Percentiles rank a stretch among this genome's conserved stretches.
Conservation (phyloP, 2,113 vertebrate genomes). For the chimpanzee (Pan troglodytes) region DNA sequence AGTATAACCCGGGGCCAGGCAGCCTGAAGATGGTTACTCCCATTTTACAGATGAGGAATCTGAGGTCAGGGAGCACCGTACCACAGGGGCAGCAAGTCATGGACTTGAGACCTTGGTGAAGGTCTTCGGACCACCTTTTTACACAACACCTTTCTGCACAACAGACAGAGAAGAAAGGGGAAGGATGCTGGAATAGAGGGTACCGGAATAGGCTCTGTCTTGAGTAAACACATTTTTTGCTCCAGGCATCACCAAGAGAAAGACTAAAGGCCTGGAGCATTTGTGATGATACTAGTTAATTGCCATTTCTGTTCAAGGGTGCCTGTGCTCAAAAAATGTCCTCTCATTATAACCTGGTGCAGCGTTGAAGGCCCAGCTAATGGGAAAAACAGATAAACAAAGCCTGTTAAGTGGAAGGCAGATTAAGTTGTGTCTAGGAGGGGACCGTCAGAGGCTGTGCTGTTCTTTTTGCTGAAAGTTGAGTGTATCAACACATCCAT, state of each 20-base stretch:
- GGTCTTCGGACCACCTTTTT: not conserved
- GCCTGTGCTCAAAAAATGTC: not conserved
- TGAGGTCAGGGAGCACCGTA: not conserved
- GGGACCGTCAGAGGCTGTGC: accelerated
- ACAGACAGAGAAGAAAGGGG: not conserved
- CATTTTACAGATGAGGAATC: not conserved
- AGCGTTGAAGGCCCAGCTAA: not conserved
- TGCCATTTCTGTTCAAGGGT: not conserved
- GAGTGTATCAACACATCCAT: not conserved
- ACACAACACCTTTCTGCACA: not conserved
- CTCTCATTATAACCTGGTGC: not conserved
- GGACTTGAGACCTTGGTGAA: not conserved
- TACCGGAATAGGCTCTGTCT: too few relatives aligned
- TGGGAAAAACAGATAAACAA: not conserved
- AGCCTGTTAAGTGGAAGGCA: not conserved
- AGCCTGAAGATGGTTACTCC: accelerated
- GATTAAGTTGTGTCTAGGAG: not conserved
- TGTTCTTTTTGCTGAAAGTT: not conserved
- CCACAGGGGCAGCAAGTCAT: not conserved
- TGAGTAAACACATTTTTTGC: not conserved
- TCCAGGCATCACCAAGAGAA: not conserved
- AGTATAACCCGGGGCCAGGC: accelerated
- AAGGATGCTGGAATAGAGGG: accelerated
- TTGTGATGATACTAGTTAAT: not conserved
- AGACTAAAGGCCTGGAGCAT: not conserved